These are phyloP conservation scores for Prosapia bicincta DNA, from an alignment of 2,888 invertebrate genomes.

Conservation along the genomic window DNA sequence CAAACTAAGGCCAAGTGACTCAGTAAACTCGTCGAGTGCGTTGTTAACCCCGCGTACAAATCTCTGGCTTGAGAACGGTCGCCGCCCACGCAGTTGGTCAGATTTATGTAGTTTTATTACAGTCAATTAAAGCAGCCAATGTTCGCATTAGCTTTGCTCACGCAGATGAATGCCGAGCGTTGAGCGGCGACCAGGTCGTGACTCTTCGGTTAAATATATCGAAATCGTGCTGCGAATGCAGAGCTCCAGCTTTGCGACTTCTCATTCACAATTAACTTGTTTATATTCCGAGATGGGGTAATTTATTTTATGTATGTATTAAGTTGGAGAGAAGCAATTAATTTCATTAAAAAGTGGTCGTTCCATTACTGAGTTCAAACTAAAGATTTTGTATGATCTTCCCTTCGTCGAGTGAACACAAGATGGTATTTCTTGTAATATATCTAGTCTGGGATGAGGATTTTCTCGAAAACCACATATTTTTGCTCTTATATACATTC, in stretches of 20 bases:
- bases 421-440: too few relatives aligned
- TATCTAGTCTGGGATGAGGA: too few relatives aligned
- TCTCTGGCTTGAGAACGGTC: background rate
- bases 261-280: background rate
- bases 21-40: background rate
- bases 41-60: background rate
- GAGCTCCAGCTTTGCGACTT: background rate
- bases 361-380: too few relatives aligned
- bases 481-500: too few relatives aligned
- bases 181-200: background rate
- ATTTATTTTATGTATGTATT: background rate
- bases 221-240: background rate
- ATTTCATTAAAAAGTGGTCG: too few relatives aligned
- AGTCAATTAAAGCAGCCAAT: background rate
- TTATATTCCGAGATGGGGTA: background rate
- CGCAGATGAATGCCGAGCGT: background rate
- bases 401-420: too few relatives aligned
- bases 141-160: background rate
- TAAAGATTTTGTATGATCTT: too few relatives aligned
- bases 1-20: too few relatives aligned
- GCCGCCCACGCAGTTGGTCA: background rate
- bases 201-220: background rate
- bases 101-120: conserved; percentile 2
- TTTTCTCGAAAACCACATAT: too few relatives aligned
- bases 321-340: too few relatives aligned